phyloP scores from a whole-genome alignment of 2,888 invertebrate genomes.

The Pyrrhia umbra region DNA sequence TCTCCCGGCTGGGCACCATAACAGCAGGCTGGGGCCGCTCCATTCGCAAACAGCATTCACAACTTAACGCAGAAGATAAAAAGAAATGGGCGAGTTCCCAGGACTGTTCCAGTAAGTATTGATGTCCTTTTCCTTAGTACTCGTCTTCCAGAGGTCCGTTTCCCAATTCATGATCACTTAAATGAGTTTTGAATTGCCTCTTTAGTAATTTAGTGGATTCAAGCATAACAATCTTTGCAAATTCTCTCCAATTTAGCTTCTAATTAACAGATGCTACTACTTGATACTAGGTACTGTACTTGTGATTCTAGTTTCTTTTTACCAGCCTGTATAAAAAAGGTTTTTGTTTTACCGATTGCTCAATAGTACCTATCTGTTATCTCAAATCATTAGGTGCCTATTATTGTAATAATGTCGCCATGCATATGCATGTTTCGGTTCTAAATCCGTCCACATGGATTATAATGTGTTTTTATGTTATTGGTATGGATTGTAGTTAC shows the following conservation, averaged over 20 bases:
- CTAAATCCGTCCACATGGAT: background rate
- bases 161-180: too few relatives aligned
- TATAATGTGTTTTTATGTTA: constrained; percentile 3
- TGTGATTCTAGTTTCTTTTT: too few relatives aligned
- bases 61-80: constrained; percentile 95
- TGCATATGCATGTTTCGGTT: background rate
- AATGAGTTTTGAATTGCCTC: too few relatives aligned
- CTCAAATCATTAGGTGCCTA: too few relatives aligned
- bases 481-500: background rate
- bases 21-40: constrained; percentile 97
- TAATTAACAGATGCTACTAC: too few relatives aligned
- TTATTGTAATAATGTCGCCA: background rate
- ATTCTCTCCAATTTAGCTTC: too few relatives aligned
- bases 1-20: constrained; percentile 96
- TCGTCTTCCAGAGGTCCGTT: background rate
- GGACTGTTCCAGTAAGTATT: constrained; percentile 96
- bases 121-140: background rate
- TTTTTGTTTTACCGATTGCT: too few relatives aligned
- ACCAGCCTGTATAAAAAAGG: too few relatives aligned
- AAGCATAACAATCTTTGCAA: too few relatives aligned
- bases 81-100: constrained; percentile 98
- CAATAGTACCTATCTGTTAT: too few relatives aligned
- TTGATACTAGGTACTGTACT: too few relatives aligned
- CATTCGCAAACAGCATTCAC: constrained; percentile 95
- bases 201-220: too few relatives aligned